Percentiles rank a stretch among this genome's conserved stretches.
phyloP scores from a whole-genome alignment of 37 sponge, comb jelly and placozoan genomes.

The Hormiphora californensis region DNA sequence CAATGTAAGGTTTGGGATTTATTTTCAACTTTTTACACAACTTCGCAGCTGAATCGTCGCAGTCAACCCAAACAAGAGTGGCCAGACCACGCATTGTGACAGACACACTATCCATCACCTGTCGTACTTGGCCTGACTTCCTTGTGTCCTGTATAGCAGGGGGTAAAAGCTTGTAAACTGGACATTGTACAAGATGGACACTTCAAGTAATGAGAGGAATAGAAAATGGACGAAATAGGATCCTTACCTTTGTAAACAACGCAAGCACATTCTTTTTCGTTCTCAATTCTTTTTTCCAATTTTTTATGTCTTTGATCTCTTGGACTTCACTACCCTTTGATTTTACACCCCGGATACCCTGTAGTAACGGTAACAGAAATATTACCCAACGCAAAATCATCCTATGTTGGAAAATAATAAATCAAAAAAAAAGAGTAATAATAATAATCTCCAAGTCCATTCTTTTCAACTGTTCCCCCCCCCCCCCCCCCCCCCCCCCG shows the following conservation, averaged over 20 bases:
- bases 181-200: background rate
- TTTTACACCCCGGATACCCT: background rate
- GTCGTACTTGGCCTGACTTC: slow-evolving; percentile 35
- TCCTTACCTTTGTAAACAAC: slow-evolving; percentile 58
- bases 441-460: too few relatives aligned
- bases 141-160: background rate
- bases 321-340: slow-evolving; percentile 37
- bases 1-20: slow-evolving; percentile 6
- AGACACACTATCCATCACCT: slow-evolving; percentile 65
- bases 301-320: slow-evolving; percentile 67
- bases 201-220: background rate
- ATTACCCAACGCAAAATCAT: too few relatives aligned
- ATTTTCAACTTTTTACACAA: slow-evolving; percentile 79
- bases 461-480: too few relatives aligned
- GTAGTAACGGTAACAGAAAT: background rate
- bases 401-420: too few relatives aligned
- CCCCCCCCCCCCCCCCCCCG: too few relatives aligned
- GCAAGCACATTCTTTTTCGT: slow-evolving; percentile 73
- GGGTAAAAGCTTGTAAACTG: background rate
- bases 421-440: too few relatives aligned
- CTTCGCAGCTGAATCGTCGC: slow-evolving; percentile 46
- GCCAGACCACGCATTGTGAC: slow-evolving; percentile 64
- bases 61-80: slow-evolving; percentile 71
- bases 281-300: slow-evolving; percentile 76
- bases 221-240: background rate